Percentiles rank a stretch among this genome's conserved stretches.
These are phyloP conservation scores for Pantherophis guttatus DNA, from an alignment of 2,113 vertebrate species.

Conservation along the genomic window DNA sequence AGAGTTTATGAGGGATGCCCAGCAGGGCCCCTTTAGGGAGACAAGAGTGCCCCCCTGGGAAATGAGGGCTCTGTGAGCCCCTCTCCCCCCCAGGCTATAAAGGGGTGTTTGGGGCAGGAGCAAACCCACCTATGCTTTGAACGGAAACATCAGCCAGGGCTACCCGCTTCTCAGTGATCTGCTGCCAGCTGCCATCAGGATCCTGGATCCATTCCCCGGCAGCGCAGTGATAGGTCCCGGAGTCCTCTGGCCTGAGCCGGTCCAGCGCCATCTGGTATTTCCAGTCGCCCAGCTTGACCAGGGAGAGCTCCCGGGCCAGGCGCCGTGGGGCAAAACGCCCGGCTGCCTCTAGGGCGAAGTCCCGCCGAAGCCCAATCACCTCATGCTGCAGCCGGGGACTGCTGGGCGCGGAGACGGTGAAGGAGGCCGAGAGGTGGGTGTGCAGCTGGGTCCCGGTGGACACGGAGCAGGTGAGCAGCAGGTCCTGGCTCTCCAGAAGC, in stretches of 20 bases:
- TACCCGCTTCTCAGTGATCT: constrained; percentile 78
- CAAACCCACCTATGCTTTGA: constrained; percentile 75
- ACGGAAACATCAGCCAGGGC: constrained; percentile 80
- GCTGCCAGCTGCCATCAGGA: constrained; percentile 79
- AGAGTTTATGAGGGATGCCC: not conserved
- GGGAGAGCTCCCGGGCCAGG: constrained; percentile 68
- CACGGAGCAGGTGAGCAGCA: constrained; percentile 76
- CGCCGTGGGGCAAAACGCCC: constrained; percentile 70
- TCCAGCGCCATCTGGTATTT: constrained; percentile 78
- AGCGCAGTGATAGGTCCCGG: constrained; percentile 82
- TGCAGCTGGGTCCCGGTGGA: constrained; percentile 74
- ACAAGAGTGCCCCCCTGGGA: not conserved
- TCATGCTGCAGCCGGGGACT: constrained; percentile 65
- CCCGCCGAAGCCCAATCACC: constrained; percentile 74
- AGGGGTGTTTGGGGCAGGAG: not conserved
- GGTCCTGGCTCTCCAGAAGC: constrained; percentile 75
- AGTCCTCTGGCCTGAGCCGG: constrained; percentile 69
- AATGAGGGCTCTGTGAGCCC: not conserved
- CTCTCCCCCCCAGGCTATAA: not conserved
- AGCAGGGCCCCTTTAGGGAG: not conserved
- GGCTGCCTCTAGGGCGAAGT: constrained; percentile 68
- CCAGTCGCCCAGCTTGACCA: constrained; percentile 75
- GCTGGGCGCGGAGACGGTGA: constrained; percentile 61
- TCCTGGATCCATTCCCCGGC: constrained; percentile 84
- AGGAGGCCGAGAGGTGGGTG: constrained; percentile 82